phyloP scores from a whole-genome alignment of 2,113 vertebrate species.

The Megaleporinus macrocephalus region DNA sequence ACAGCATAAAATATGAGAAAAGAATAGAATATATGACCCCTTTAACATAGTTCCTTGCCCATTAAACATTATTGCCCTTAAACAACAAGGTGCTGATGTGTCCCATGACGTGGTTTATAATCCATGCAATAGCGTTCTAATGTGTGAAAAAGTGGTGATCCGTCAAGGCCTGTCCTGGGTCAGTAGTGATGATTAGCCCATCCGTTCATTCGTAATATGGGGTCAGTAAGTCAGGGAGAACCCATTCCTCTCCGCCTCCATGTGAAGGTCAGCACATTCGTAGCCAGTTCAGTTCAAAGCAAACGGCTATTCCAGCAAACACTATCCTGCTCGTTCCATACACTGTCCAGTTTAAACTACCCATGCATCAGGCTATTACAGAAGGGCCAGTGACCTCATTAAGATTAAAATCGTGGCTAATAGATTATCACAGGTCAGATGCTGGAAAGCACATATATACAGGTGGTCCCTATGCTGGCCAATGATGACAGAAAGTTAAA shows the following conservation, averaged over 20 bases:
- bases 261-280: constrained; percentile 33
- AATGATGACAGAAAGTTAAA: neutral
- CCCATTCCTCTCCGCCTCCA: neutral
- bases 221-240: constrained; percentile 11
- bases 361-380: constrained; percentile 25
- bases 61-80: no score
- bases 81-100: neutral
- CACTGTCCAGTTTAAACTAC: constrained; percentile 5
- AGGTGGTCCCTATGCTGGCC: neutral
- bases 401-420: neutral
- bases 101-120: neutral
- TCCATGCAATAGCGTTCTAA: neutral
- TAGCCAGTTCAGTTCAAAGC: neutral
- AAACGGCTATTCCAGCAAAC: neutral
- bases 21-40: neutral
- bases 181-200: neutral
- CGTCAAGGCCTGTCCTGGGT: neutral
- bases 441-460: neutral
- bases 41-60: neutral
- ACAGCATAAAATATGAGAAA: neutral
- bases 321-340: neutral
- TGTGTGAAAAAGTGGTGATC: neutral
- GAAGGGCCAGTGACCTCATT: constrained; percentile 9
- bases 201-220: constrained; percentile 1
- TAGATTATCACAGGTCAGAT: constrained; percentile 9